Conservation (phyloP, 2,888 invertebrate species). For the Steinernema scapterisci region DNA sequence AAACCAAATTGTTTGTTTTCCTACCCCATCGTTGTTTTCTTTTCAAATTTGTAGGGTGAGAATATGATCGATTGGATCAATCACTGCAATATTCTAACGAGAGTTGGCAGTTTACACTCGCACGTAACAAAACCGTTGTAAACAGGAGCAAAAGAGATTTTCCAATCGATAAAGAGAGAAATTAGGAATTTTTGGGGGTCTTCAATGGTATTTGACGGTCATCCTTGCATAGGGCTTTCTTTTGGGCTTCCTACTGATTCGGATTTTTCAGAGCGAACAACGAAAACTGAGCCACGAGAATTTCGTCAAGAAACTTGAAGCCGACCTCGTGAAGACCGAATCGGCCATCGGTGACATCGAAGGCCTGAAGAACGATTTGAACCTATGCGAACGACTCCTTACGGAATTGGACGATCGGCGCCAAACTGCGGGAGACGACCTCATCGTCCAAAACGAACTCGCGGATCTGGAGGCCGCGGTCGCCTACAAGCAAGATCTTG, state of each 20-base stretch:
- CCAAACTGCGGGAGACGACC: conserved; percentile 1
- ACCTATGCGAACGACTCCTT: conserved; percentile 19
- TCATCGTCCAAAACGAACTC: conserved; percentile 36
- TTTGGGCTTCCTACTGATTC: too few species aligned
- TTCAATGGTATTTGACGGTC: too few species aligned
- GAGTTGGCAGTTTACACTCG: too few species aligned
- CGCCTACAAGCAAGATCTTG: conserved; percentile 45
- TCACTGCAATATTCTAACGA: not conserved
- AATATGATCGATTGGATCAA: conserved; percentile 1
- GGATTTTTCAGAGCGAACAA: conserved; percentile 17
- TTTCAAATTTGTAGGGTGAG: not conserved
- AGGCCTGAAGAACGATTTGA: conserved; percentile 1
- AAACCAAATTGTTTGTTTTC: too few species aligned
- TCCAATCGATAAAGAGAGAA: not conserved
- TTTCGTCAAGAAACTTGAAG: not conserved
- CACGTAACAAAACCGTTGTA: too few species aligned
- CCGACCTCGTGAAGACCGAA: conserved; percentile 8
- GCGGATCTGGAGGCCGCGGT: conserved; percentile 56
- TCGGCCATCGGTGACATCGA: not conserved
- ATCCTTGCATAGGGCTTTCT: too few species aligned
- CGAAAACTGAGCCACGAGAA: conserved; percentile 27
- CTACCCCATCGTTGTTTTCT: not conserved
- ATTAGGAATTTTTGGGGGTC: not conserved
- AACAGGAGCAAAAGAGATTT: too few species aligned
- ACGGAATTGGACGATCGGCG: not conserved